Evolutionary conservation across 2,113 vertebrate species (phyloP), one percentile per base, ranked within the genome.

Genomic region (Xiphophorus hellerii): DNA sequence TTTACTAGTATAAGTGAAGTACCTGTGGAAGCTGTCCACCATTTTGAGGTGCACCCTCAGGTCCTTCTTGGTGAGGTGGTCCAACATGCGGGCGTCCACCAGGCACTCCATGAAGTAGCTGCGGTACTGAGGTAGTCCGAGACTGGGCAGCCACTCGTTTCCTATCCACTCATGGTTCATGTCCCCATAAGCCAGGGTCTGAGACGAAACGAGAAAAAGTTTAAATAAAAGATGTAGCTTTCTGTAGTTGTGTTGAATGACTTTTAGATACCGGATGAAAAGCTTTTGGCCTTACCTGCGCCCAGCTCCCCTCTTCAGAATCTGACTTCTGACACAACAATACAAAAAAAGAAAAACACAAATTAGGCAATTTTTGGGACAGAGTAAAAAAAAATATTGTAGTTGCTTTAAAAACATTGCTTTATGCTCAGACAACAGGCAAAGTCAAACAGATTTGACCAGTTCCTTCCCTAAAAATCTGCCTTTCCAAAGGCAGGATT

Each of bases 161-260:
- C 98, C 98, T 75, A 99, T 99, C 98, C 98, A 99, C 85, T 99
- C 98, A 0, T 99, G 98, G 91, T 99, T 99, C 98, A 99, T 99
- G 82, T 99, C 98, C 28, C 98, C 97, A 51, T 99, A 99, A 35
- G 98, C 98, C 78, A 99, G 92, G 7, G 98, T 99, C 98, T 99
- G 83, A 60, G 1, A 28, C 20, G 29, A 44, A 62, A 48, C 25
- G 2, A 37, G 0, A 11, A 11, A 37, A 37, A 37, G n/a, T 20
- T 20, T 14, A 22, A 37, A 37, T 37, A 5, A 37, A 27, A 37
- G 51, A 3, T 3, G 6, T 3, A 2, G 7, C 20, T 17, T 20
- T 25, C 51, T 58, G 51, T 25, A 20, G 48, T 54, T 54, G 17
- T 25, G 20, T n/a, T n/a, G 51, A 58, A 25, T n/a, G 8, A 20